These are phyloP conservation scores for Conus canariensis DNA, from an alignment of 2,888 invertebrate genomes.

Conservation along the genomic window DNA sequence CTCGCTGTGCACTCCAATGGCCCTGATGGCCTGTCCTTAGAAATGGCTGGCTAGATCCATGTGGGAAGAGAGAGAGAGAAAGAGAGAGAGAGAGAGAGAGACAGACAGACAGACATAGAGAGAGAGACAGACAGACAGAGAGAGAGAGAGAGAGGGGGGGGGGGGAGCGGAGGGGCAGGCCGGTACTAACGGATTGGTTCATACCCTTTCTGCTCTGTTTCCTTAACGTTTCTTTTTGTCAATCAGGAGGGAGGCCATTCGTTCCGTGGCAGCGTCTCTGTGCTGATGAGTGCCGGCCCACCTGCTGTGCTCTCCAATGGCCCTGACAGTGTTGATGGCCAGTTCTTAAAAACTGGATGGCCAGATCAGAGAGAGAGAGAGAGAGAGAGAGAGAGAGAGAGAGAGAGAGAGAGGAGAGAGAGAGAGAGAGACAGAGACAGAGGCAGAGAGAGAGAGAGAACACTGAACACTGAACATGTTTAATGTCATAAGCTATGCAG, in stretches of 20 bases:
- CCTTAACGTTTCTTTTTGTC: not conserved
- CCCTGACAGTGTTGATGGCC: no score
- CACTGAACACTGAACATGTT: no score
- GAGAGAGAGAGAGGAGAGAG: not conserved
- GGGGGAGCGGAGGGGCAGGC: not conserved
- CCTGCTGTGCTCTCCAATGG: no score
- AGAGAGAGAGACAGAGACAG: not conserved
- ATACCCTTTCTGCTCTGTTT: no score
- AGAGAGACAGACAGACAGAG: not conserved
- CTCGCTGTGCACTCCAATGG: no score
- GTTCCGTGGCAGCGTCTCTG: no score
- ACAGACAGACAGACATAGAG: not conserved
- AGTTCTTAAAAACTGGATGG: no score
- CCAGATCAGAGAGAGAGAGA: not conserved
- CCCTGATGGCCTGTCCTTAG: no score
- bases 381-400: slow-evolving; percentile 26
- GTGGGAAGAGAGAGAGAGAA: not conserved
- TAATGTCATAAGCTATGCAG: no score
- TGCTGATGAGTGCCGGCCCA: no score
- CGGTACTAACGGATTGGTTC: not conserved
- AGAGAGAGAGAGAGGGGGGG: not conserved
- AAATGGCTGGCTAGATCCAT: no score
- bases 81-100: slow-evolving; percentile 8
- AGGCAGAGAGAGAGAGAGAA: not conserved
- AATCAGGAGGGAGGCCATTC: not conserved